A percentile compares a stretch with the other conserved stretches of the same genome.
These are phyloP conservation scores for Leptinotarsa lineolata DNA, from an alignment of 1,140 invertebrate genomes.

Conservation along the genomic window DNA sequence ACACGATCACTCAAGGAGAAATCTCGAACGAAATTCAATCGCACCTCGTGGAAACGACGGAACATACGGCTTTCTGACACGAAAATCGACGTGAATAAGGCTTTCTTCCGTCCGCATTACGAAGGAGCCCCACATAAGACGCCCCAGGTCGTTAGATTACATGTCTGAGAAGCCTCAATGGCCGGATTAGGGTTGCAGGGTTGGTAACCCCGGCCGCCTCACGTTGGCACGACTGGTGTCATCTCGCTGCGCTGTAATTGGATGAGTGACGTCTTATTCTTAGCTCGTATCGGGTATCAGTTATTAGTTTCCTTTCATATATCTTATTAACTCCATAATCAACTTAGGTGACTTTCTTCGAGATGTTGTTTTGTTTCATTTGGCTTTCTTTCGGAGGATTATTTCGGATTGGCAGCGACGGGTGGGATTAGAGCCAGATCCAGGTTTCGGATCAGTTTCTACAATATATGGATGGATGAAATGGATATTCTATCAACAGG, in stretches of 20 bases:
- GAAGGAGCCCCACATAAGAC: constrained; percentile 16
- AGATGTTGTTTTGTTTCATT: constrained; percentile 17
- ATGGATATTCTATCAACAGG: too few relatives aligned
- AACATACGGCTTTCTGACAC: constrained; percentile 1
- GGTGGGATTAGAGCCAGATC: not conserved
- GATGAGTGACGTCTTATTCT: constrained; percentile 44
- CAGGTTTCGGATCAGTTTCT: too few relatives aligned
- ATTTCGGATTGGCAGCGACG: not conserved
- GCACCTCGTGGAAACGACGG: not conserved
- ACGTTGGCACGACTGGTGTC: constrained; percentile 32
- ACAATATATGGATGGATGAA: too few relatives aligned
- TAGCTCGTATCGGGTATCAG: constrained; percentile 38
- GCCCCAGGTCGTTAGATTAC: constrained; percentile 31
- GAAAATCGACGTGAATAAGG: constrained; percentile 12
- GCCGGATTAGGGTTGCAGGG: constrained; percentile 42
- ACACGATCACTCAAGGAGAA: too few relatives aligned
- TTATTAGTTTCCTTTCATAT: constrained; percentile 37
- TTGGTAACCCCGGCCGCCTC: constrained; percentile 37
- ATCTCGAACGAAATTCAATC: too few relatives aligned
- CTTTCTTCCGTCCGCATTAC: constrained; percentile 13
- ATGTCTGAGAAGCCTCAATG: constrained; percentile 37
- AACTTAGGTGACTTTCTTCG: constrained; percentile 36
- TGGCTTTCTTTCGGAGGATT: not conserved
- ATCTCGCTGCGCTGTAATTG: constrained; percentile 38
- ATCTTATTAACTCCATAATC: constrained; percentile 38